Evolutionary conservation across 2,797 vertebrate genomes (phyloP).

Genomic region (Natrix natrix): DNA sequence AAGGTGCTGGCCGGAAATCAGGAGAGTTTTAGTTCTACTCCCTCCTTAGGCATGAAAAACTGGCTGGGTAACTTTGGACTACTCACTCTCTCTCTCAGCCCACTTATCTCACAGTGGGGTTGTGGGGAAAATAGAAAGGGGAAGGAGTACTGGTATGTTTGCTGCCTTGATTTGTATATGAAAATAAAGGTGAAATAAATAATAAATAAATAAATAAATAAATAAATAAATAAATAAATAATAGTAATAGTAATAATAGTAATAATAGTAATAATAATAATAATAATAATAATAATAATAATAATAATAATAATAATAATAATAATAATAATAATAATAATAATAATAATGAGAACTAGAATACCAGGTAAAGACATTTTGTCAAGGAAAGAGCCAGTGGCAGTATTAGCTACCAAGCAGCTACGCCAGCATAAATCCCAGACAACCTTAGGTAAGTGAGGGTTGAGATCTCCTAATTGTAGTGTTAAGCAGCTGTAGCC

Average conservation of each 20-base stretch:
- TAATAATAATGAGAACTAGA: not conserved
- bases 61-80: not conserved
- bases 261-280: no score
- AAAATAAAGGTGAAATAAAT: not conserved
- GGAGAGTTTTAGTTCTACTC: not conserved
- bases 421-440: not conserved
- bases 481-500: not conserved
- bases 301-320: no score
- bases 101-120: not conserved
- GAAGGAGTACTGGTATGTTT: not conserved
- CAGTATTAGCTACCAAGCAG: not conserved
- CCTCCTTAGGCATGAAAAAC: not conserved
- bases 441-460: not conserved
- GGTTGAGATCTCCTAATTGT: not conserved
- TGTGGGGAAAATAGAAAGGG: not conserved
- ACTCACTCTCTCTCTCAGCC: not conserved
- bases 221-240: no score
- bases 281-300: no score
- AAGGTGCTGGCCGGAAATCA: not conserved
- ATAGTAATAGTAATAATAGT: no score
- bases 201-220: no score
- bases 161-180: not conserved
- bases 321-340: no score
- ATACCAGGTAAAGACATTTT: not conserved
- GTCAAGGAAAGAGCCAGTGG: not conserved